phyloP scores from a whole-genome alignment of 2,797 vertebrate genomes.

The Phrynocephalus vlangalii region DNA sequence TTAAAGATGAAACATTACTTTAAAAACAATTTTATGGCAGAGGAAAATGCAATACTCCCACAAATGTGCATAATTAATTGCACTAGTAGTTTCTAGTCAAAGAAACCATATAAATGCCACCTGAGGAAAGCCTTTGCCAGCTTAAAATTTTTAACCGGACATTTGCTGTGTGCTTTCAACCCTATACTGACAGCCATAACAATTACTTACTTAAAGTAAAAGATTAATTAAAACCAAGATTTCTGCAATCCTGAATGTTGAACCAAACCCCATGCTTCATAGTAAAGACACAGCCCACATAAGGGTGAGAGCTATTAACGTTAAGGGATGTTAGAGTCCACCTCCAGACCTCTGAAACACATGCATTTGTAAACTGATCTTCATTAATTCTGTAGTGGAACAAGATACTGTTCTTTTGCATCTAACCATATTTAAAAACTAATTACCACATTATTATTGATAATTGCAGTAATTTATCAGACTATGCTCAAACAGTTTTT shows the following conservation, averaged over 20 bases:
- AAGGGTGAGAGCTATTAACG: neutral
- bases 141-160: neutral
- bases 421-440: slow-evolving; percentile 18
- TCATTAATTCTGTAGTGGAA: neutral
- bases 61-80: neutral
- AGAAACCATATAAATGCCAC: neutral
- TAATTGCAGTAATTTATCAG: slow-evolving; percentile 3
- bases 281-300: too few relatives aligned
- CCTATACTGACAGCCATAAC: neutral
- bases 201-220: neutral
- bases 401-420: neutral
- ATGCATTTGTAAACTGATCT: neutral
- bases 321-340: neutral
- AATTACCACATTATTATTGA: slow-evolving; percentile 2
- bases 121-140: neutral
- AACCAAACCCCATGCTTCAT: neutral
- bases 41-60: neutral
- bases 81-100: neutral
- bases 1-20: too few relatives aligned
- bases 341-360: neutral
- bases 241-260: neutral
- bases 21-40: neutral
- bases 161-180: neutral
- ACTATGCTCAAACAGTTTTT: slow-evolving; percentile 18
- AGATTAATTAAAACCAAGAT: neutral